phyloP scores from a whole-genome alignment of 2,113 vertebrate species.

The Rattus norvegicus region DNA sequence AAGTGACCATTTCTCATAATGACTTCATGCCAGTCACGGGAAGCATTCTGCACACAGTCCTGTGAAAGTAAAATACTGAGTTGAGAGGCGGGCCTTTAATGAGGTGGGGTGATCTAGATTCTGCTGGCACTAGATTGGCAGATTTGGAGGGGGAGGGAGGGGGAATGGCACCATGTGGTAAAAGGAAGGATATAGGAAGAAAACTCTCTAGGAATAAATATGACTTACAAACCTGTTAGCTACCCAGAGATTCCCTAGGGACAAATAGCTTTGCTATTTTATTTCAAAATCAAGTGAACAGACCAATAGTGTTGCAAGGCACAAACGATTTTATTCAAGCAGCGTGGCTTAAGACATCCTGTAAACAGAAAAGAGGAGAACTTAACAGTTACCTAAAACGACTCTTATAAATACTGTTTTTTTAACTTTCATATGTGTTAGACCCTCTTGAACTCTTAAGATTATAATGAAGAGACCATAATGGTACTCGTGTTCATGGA shows the following conservation, averaged over 20 bases:
- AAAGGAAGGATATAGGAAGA: not conserved
- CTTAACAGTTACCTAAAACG: constrained; percentile 24
- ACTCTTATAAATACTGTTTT: not conserved
- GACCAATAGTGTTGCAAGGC: constrained; percentile 1
- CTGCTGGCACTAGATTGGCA: not conserved
- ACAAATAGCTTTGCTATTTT: constrained; percentile 25
- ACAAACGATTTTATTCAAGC: constrained; percentile 56
- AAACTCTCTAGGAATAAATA: not conserved
- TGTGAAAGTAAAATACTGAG: not conserved
- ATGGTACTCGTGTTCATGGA: constrained; percentile 19
- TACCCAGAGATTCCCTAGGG: not conserved
- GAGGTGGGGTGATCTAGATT: constrained; percentile 44
- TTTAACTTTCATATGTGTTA: not conserved
- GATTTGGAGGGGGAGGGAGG: not conserved
- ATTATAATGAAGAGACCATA: constrained; percentile 56
- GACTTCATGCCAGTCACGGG: not conserved
- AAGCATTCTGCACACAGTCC: not conserved
- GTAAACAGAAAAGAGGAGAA: constrained; percentile 29
- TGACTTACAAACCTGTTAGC: constrained; percentile 28
- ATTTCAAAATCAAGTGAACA: constrained; percentile 46
- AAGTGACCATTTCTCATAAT: constrained; percentile 49
- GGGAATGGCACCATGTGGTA: not conserved
- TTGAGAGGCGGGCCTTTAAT: constrained; percentile 1
- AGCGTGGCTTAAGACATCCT: constrained; percentile 30
- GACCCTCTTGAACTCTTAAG: constrained; percentile 55